Percentiles rank a stretch among this genome's conserved stretches.
phyloP scores from a whole-genome alignment of 1,140 invertebrate genomes.

The Heliconius nattereri region DNA sequence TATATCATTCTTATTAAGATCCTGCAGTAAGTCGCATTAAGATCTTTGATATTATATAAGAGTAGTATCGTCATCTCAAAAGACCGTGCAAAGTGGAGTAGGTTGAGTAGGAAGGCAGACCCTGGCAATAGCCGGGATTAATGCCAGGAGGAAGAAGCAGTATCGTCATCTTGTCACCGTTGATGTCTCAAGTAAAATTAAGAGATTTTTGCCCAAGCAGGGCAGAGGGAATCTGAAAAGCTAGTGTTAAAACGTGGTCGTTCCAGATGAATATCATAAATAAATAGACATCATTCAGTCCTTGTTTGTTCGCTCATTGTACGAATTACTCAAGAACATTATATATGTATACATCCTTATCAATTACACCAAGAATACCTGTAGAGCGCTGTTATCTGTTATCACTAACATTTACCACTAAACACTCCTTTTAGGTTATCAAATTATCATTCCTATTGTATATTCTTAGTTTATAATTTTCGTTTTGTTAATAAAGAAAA shows the following conservation, averaged over 20 bases:
- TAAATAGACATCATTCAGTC: conserved; percentile 18
- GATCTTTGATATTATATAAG: not conserved
- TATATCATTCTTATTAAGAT: not conserved
- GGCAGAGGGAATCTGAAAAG: too few species aligned
- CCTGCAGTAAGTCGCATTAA: not conserved
- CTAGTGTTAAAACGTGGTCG: not conserved
- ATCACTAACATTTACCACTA: conserved; percentile 38
- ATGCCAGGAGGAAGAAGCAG: too few species aligned
- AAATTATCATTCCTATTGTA: conserved; percentile 3
- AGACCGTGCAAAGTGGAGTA: too few species aligned
- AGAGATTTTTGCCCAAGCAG: too few species aligned
- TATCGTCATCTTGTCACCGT: not conserved
- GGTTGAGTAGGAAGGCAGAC: too few species aligned
- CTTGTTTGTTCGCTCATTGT: conserved; percentile 13
- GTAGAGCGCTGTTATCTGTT: conserved; percentile 38
- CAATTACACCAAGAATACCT: conserved; percentile 27
- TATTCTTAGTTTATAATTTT: not conserved
- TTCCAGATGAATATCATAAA: conserved; percentile 14
- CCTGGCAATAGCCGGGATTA: too few species aligned
- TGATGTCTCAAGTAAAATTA: not conserved
- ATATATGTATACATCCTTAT: conserved; percentile 24
- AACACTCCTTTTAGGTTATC: conserved; percentile 36
- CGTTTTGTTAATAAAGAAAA: not conserved
- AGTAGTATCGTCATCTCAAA: not conserved
- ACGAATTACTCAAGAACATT: conserved; percentile 24